These are phyloP conservation scores for Bergia puertoricense DNA, from an alignment of 92 coral and sea anemone species.

Conservation along the genomic window DNA sequence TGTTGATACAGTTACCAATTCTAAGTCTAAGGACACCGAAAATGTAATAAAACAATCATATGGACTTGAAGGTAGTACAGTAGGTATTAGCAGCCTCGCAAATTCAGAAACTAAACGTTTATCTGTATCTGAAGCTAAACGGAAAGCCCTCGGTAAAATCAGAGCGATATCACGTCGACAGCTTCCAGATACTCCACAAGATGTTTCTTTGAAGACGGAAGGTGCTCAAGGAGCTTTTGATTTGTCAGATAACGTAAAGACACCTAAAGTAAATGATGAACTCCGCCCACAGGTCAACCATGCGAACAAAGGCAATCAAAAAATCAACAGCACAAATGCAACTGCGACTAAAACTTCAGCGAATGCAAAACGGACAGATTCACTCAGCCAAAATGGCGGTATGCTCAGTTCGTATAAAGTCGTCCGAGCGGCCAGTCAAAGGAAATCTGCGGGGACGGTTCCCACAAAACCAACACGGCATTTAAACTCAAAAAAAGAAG, in stretches of 20 bases:
- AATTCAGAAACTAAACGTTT: slow-evolving; percentile 11
- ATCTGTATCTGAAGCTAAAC: slow-evolving; percentile 15
- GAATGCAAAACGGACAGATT: not conserved
- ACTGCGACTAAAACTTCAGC: not conserved
- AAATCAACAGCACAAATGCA: not conserved
- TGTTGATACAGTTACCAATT: not conserved
- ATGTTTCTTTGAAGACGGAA: not conserved
- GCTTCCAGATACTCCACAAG: slow-evolving; percentile 23
- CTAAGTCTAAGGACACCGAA: not conserved
- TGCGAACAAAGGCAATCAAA: not conserved
- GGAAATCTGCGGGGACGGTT: not conserved
- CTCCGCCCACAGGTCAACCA: not conserved
- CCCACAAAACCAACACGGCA: slow-evolving; percentile 2
- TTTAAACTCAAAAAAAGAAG: slow-evolving; percentile 16
- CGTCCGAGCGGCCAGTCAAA: slow-evolving; percentile 33
- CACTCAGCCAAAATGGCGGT: not conserved
- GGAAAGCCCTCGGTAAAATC: not conserved
- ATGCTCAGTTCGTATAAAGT: slow-evolving; percentile 22
- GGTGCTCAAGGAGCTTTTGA: not conserved
- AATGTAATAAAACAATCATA: not conserved
- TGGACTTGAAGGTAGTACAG: not conserved
- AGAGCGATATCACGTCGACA: slow-evolving; percentile 21
- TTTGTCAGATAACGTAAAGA: not conserved
- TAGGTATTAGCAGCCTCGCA: not conserved
- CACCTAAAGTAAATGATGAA: not conserved